Evolutionary conservation across 2,888 invertebrate species (phyloP).

Genomic region (Euplagia quadripunctaria): DNA sequence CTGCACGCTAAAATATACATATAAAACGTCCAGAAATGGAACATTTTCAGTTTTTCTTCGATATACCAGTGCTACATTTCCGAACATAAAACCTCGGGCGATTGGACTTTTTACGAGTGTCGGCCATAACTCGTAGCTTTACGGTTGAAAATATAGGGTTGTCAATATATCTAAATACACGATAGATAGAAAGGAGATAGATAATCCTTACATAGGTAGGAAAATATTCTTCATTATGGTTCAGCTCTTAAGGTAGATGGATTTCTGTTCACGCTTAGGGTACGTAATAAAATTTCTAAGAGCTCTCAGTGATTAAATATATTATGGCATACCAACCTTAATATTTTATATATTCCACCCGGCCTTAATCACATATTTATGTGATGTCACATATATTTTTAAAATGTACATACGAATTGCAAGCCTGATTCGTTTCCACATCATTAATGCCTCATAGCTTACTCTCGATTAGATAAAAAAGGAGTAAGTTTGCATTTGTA

Average conservation of each 20-base stretch:
- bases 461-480: too few species aligned
- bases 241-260: neutral
- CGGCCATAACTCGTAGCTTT: slow-evolving; percentile 47
- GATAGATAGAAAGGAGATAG: neutral
- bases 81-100: slow-evolving; percentile 50
- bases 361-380: too few species aligned
- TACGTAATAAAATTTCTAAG: too few species aligned
- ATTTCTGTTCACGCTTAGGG: too few species aligned
- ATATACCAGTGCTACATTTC: slow-evolving; percentile 36
- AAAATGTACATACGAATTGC: too few species aligned
- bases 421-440: too few species aligned
- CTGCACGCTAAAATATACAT: slow-evolving; percentile 27
- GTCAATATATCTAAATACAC: slow-evolving; percentile 3
- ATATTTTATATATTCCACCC: too few species aligned
- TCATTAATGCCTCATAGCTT: too few species aligned
- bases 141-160: slow-evolving; percentile 40
- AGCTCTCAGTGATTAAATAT: too few species aligned
- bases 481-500: too few species aligned
- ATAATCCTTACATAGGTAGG: neutral
- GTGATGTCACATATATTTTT: too few species aligned
- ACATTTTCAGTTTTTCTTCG: slow-evolving; percentile 31
- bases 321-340: too few species aligned
- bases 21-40: slow-evolving; percentile 33
- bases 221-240: neutral
- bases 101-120: slow-evolving; percentile 64